These are phyloP conservation scores for Campopleginae sp. DNA, from an alignment of 2,888 invertebrate species.

Conservation along the genomic window DNA sequence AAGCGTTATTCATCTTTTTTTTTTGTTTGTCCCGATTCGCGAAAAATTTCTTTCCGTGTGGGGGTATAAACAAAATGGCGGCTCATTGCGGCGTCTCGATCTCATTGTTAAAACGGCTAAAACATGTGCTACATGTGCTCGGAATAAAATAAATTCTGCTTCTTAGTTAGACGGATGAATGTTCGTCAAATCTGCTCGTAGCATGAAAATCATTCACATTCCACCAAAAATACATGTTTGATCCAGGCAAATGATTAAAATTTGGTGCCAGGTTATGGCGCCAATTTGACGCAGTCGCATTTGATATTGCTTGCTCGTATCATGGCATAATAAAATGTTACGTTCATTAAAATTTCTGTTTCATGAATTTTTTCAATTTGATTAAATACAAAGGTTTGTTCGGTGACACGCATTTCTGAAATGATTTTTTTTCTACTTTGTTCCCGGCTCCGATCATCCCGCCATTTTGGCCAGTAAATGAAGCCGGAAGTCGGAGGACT, in stretches of 20 bases:
- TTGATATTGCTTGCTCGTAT: neutral
- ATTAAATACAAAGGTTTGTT: neutral
- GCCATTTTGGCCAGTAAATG: conserved; percentile 14
- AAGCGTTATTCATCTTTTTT: conserved; percentile 5
- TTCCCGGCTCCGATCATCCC: conserved; percentile 11
- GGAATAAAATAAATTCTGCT: neutral
- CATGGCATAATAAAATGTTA: neutral
- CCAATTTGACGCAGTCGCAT: neutral
- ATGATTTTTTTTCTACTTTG: neutral
- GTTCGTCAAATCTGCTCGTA: neutral
- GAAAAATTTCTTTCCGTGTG: conserved; percentile 11
- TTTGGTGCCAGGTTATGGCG: neutral
- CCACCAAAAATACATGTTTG: neutral
- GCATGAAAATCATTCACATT: neutral
- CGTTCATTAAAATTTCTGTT: neutral
- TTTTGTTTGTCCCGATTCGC: conserved; percentile 4
- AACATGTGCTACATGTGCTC: conserved; percentile 6
- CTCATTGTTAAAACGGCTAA: neutral
- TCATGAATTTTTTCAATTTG: neutral
- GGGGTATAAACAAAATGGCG: conserved; percentile 51
- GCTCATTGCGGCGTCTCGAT: neutral
- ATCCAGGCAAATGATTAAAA: neutral
- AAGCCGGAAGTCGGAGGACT: conserved; percentile 10
- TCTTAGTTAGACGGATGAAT: neutral
- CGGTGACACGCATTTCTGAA: neutral